Conservation (phyloP, 2,888 invertebrate species). For the Steinernema carpocapsae region DNA sequence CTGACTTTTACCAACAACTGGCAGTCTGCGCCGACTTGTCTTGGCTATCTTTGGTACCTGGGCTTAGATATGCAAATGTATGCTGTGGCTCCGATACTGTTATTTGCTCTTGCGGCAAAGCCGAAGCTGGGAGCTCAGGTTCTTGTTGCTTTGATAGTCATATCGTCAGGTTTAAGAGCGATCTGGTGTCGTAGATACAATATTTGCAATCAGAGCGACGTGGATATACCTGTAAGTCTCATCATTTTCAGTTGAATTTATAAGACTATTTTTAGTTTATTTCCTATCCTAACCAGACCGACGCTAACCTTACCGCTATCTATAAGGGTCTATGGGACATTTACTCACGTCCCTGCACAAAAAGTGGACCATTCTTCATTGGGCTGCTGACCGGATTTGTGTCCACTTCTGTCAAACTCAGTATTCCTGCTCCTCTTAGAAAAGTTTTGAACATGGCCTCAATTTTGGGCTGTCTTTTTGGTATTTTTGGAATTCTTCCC, state of each 20-base stretch:
- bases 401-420: slow-evolving; percentile 1
- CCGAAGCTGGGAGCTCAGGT: slow-evolving; percentile 36
- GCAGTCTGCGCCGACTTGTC: slow-evolving; percentile 64
- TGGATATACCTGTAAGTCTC: slow-evolving; percentile 66
- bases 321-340: slow-evolving; percentile 65
- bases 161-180: slow-evolving; percentile 53
- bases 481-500: slow-evolving; percentile 64
- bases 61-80: slow-evolving; percentile 67
- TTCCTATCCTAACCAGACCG: slow-evolving; percentile 57
- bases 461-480: neutral
- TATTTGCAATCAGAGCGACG: slow-evolving; percentile 66
- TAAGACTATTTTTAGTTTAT: slow-evolving; percentile 55
- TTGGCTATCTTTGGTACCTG: slow-evolving; percentile 67
- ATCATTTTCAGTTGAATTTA: too few species aligned
- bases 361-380: slow-evolving; percentile 65
- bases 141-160: slow-evolving; percentile 45
- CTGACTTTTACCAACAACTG: slow-evolving; percentile 62
- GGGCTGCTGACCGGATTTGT: slow-evolving; percentile 60
- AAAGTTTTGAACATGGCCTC: neutral
- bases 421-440: neutral
- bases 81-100: slow-evolving; percentile 59
- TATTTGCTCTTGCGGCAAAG: slow-evolving; percentile 51
- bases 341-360: slow-evolving; percentile 65
- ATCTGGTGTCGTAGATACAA: slow-evolving; percentile 58
- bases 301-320: slow-evolving; percentile 45